These are phyloP conservation scores for Serrognathus titanus DNA, from an alignment of 2,888 invertebrate genomes.

Conservation along the genomic window DNA sequence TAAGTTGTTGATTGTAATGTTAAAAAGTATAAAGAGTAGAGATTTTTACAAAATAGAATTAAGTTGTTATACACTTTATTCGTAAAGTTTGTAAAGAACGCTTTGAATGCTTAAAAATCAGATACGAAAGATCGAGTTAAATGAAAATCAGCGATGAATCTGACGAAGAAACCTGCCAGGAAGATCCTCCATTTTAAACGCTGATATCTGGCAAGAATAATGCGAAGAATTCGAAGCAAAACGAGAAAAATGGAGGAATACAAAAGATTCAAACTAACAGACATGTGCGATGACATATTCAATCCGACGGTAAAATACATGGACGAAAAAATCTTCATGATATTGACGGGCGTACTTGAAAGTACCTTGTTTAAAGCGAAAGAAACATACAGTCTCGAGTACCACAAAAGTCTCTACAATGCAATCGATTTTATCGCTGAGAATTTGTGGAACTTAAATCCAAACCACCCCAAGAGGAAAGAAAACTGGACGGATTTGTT, in stretches of 20 bases:
- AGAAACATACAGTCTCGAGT: slow-evolving; percentile 29
- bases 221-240: slow-evolving; percentile 19
- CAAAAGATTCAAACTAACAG: slow-evolving; percentile 13
- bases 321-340: slow-evolving; percentile 32
- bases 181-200: slow-evolving; percentile 15
- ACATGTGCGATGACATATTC: slow-evolving; percentile 12
- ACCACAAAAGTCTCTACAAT: slow-evolving; percentile 58
- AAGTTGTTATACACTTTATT: too few relatives aligned
- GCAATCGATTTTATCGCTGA: slow-evolving; percentile 60
- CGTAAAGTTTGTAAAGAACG: too few relatives aligned
- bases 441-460: slow-evolving; percentile 61
- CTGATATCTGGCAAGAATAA: slow-evolving; percentile 17
- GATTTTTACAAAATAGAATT: too few relatives aligned
- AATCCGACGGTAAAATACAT: slow-evolving; percentile 29
- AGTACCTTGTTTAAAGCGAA: slow-evolving; percentile 29
- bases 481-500: slow-evolving; percentile 52
- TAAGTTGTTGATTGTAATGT: too few relatives aligned
- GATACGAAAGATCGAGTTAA: neutral
- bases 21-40: too few relatives aligned
- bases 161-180: slow-evolving; percentile 22
- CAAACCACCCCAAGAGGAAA: slow-evolving; percentile 51
- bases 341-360: slow-evolving; percentile 34
- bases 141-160: slow-evolving; percentile 10
- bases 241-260: slow-evolving; percentile 22
- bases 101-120: too few relatives aligned